phyloP scores from a whole-genome alignment of 1,140 invertebrate genomes.

The Samia ricini region DNA sequence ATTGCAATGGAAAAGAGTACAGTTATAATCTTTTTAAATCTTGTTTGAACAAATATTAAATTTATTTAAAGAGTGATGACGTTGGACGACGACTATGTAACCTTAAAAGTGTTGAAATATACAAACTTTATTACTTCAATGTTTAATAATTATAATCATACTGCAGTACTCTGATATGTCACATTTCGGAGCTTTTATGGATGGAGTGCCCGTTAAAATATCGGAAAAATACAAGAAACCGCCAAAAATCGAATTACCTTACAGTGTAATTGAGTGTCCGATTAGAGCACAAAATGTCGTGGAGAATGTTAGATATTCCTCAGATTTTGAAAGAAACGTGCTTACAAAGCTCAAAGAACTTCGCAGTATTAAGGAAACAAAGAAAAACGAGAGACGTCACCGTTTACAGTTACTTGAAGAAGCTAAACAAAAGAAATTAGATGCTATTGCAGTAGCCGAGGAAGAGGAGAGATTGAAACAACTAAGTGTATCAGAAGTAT shows the following conservation, averaged over 20 bases:
- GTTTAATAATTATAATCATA: conserved; percentile 49
- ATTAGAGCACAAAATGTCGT: conserved; percentile 77
- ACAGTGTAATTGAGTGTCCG: conserved; percentile 81
- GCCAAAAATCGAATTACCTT: conserved; percentile 83
- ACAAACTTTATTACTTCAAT: conserved; percentile 67
- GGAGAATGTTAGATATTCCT: conserved; percentile 81
- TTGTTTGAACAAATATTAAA: conserved; percentile 11
- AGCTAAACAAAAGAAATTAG: conserved; percentile 73
- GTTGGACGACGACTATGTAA: conserved; percentile 67
- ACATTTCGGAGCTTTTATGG: conserved; percentile 81
- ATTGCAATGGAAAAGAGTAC: background rate
- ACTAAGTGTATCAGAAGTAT: conserved; percentile 77
- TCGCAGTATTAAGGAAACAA: conserved; percentile 80
- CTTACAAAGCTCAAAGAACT: conserved; percentile 84
- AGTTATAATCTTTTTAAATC: background rate
- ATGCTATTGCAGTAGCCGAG: conserved; percentile 62
- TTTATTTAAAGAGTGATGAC: conserved; percentile 54
- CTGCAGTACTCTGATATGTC: conserved; percentile 60
- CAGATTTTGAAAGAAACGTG: conserved; percentile 84
- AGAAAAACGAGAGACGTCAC: conserved; percentile 78
- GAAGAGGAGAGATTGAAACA: conserved; percentile 78
- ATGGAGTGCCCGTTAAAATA: conserved; percentile 91
- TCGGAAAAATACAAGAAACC: conserved; percentile 90
- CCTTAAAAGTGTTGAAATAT: conserved; percentile 69
- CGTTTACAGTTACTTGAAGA: conserved; percentile 78